A percentile compares a stretch with the other conserved stretches of the same genome.
These are phyloP conservation scores for Apostichopus leukothele DNA, from an alignment of 53 echinoderm and acorn worm species.

Conservation along the genomic window DNA sequence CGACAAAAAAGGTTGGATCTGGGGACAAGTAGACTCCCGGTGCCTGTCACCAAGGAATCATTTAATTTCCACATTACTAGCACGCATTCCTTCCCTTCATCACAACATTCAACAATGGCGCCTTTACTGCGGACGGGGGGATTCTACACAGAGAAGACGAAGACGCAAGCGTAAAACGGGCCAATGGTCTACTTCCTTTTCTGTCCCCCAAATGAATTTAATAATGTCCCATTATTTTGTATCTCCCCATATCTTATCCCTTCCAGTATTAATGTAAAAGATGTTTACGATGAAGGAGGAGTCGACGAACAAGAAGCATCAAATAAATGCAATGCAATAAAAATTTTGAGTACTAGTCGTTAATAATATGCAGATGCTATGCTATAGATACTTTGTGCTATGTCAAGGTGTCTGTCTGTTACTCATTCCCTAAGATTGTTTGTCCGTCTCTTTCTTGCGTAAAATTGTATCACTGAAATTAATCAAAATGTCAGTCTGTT, in stretches of 20 bases:
- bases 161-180: conserved; percentile 45
- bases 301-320: neutral
- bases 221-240: conserved; percentile 13
- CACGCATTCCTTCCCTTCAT: conserved; percentile 49
- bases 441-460: no score
- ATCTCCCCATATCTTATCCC: conserved; percentile 6
- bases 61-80: conserved; percentile 50
- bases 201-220: neutral
- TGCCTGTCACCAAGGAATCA: conserved; percentile 21
- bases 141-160: conserved; percentile 42
- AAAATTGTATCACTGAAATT: no score
- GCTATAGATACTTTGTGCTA: no score
- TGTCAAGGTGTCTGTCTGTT: no score
- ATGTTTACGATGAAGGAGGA: neutral
- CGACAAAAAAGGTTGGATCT: conserved; percentile 85
- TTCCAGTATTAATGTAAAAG: neutral
- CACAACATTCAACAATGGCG: neutral
- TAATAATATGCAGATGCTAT: neutral
- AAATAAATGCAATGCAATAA: conserved; percentile 11
- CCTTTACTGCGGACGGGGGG: conserved; percentile 7
- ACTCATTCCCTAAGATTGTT: no score
- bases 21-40: conserved; percentile 76
- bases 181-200: neutral
- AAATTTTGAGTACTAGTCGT: neutral
- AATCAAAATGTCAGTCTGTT: no score